Evolutionary conservation across 1,140 invertebrate species (phyloP), one percentile per base, ranked within the genome.

Genomic region (Acromyrmex charruanus): DNA sequence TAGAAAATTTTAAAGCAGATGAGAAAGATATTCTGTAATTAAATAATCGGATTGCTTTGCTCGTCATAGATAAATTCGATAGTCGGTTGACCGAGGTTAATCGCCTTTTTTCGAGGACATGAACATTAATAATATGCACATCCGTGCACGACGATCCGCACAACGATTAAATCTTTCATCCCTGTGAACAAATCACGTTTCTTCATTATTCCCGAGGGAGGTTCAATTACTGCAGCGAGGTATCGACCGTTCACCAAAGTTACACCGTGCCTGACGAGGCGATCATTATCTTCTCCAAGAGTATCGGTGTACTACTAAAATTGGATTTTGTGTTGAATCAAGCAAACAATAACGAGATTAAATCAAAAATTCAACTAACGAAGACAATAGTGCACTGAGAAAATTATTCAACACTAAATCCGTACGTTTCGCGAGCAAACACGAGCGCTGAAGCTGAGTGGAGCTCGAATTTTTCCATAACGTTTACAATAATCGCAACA

Each of bases 11-110:
- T n/a, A 49, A 49, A 82, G 18, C 35, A 59, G 10, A 7, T 39
- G 59, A 66, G 25, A 55, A 58, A 35, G 9, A 31, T 39, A 51
- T 74, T n/a, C 58, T 10, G 18, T 55, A 80, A 81, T 71, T 28
- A 21, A 4, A 81, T 81, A 81, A 81, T 81, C 18, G 49, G 18
- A 31, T 55, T 28, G 35, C 68, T 31, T 14, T 10, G 7, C 55
- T 59, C 49, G 49, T 59, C 25, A 31, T 31, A 18, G 55, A 66
- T 39, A 44, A 63, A 71, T 68, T 80, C n/a, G 74, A 44, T 82
- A 87, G 82, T 44, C 86, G 69, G 25, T 59, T 1, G 63, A 25
- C 25, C 25, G 25, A 21, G 86, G 69, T 88, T 58, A 68, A 44
- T 84, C 79, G 51, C 51, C 3, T 31, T 31, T 28, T 53, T 81